Base-by-base conservation (phyloP, 2,888 invertebrate species). In the Drepanosiphum platanoidis region DNA sequence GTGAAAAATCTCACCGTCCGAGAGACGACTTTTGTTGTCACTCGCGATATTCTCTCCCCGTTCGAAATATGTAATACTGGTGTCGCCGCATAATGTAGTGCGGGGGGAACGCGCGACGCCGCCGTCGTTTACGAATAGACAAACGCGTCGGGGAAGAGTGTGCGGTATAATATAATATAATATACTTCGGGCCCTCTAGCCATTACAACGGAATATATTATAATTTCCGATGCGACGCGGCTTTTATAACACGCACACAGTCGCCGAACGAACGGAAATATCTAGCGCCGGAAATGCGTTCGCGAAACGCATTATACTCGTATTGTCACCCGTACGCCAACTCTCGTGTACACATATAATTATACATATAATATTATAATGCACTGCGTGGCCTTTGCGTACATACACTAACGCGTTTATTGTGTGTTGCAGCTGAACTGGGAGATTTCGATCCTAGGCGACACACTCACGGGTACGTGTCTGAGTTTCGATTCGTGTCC, bases 401-500 rank as follows among this genome's bases (percentile, higher is more conserved):
- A 52, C 22, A 52, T 9, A 46, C 46, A 42, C 13, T 42, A 5
- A 1, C 8, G n/a, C n/a, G 18, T 52, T 52, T 52, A 18, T 2
- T 52, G 18, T 80, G 5, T 64, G 30, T 91, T 91, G 68, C 91
- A 97, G 97, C 98, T 89, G 98, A 98, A 91, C 91, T 98, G 87
- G 98, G 98, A 1, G 98, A 98, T 92, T 97, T 95, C 90, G 97
- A 98, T 90, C 93, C 94, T 46, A 92, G 96, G 88, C 92, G 96
- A 86, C 97, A 98, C 90, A 94, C 94, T 52, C 92, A 93, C 36
- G 97, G 97, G 84, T 98, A 98, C 90, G 95, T 97, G 87, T 96
- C 97, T 18, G 98, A 98, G 92, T 98, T 98, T 90, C 93, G 97
- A 87, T 94, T 98, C 89, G 92, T 97, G 88, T 94, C 97, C 75